phyloP scores from a whole-genome alignment of 2,113 vertebrate species.

The Menidia beryllina region DNA sequence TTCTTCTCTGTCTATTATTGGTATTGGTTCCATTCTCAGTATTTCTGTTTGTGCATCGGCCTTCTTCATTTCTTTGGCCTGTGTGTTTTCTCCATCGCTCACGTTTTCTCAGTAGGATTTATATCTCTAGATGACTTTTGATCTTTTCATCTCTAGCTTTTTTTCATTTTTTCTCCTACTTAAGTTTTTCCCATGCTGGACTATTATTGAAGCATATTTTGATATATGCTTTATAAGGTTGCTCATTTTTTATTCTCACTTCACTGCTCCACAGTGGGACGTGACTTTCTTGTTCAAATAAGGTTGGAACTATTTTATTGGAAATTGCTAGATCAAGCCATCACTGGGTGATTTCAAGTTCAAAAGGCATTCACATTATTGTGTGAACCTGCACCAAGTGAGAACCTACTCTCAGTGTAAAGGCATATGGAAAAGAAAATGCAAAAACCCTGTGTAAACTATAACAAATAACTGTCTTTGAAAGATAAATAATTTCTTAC shows the following conservation, averaged over 20 bases:
- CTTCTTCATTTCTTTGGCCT: conserved; percentile 45
- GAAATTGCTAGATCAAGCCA: neutral
- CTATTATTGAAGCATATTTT: conserved; percentile 30
- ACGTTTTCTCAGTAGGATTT: conserved; percentile 24
- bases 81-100: conserved; percentile 30
- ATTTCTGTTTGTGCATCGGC: conserved; percentile 55
- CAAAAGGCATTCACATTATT: too few relatives aligned
- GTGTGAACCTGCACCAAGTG: too few relatives aligned
- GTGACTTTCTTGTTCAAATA: conserved; percentile 4
- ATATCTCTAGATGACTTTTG: conserved; percentile 27
- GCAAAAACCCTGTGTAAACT: too few relatives aligned
- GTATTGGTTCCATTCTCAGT: conserved; percentile 31
- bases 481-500: too few relatives aligned
- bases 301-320: neutral
- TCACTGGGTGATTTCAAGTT: neutral
- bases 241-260: conserved; percentile 3
- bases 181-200: conserved; percentile 13
- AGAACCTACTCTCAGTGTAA: too few relatives aligned
- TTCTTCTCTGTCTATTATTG: conserved; percentile 37
- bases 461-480: too few relatives aligned
- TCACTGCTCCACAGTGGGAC: neutral
- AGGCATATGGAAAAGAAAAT: too few relatives aligned
- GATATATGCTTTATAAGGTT: conserved; percentile 34
- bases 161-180: conserved; percentile 9
- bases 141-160: conserved; percentile 25